Percentiles rank a stretch among this genome's conserved stretches.
These are phyloP conservation scores for Notechis scutatus DNA, from an alignment of 2,113 vertebrate species.

Conservation along the genomic window DNA sequence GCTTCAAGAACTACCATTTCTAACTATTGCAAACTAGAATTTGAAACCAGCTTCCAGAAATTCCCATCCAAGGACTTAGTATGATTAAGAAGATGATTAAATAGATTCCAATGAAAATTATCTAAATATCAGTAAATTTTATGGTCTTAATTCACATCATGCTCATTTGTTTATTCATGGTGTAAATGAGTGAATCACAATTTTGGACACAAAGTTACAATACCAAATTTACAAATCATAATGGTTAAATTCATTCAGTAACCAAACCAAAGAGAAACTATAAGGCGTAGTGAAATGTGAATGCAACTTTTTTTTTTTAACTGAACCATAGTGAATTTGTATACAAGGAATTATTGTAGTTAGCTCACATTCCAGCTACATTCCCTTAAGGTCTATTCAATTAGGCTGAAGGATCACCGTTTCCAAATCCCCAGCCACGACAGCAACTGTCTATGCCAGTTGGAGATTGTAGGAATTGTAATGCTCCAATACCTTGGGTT, in stretches of 20 bases:
- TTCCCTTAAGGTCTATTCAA: not conserved
- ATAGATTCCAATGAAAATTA: not conserved
- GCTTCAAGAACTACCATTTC: not conserved
- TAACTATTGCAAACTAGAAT: not conserved
- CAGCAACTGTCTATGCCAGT: not conserved
- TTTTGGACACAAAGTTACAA: not conserved
- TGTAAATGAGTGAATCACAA: not conserved
- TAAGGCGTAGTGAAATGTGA: not conserved
- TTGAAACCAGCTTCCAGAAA: not conserved
- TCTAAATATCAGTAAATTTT: not conserved
- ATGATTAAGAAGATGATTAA: not conserved
- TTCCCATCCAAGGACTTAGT: not conserved
- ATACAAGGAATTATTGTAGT: not conserved
- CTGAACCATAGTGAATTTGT: not conserved
- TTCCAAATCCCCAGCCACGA: not conserved
- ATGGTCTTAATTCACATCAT: not conserved
- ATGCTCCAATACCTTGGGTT: not conserved
- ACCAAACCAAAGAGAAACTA: not conserved
- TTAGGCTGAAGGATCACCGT: not conserved
- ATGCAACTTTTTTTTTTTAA: not conserved
- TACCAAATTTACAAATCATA: not conserved
- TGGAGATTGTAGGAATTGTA: not conserved
- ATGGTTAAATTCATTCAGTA: not conserved
- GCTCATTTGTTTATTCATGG: not conserved
- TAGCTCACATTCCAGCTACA: not conserved